Evolutionary conservation across 2,113 vertebrate species (phyloP), one percentile per base, ranked within the genome.

Genomic region (Mirza zaza): DNA sequence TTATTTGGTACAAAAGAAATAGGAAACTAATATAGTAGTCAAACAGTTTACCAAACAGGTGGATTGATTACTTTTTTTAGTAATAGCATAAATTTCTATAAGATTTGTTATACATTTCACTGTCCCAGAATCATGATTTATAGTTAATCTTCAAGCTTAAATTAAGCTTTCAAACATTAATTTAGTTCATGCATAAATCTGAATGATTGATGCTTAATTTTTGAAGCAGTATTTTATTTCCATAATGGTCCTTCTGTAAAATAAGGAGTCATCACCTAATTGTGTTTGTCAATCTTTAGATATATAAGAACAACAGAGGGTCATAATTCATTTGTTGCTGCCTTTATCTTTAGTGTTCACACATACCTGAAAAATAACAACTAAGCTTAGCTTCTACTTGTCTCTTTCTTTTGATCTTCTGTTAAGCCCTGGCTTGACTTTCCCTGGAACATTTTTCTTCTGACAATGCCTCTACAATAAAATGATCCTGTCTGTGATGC

Each of bases 261-360:
- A 8, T 8, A 27, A 12, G 9, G 2, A 34, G 36, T 42, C 21
- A 0, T 13, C 2, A 20, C 2, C 1, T 67, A n/a, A 6, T 10
- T 21, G 27, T 57, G 59, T 27, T 0, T 8, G 20, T 34, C 29
- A 18, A 48, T 42, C 18, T 42, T 39, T 27, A n/a, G 12, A 11
- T 10, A 50, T 1, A 13, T 13, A 42, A 39, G 61, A 75, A 25
- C 25, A 8, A 39, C 4, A 11, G 32, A 8, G 29, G 70, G 23
- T 45, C 11, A 18, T 23, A 5, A 0, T 45, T 84, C 32, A 18
- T 39, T n/a, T 61, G 20, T 6, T 34, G 45, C 13, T 57, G 25
- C 4, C 32, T 34, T 80, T 29, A 39, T 65, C 70, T 85, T 65
- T 61, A 48, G 18, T 27, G 87, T 82, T 12, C 29, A 67, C 57